phyloP scores from a whole-genome alignment of 2,888 invertebrate species.

The Ectemnius lituratus region DNA sequence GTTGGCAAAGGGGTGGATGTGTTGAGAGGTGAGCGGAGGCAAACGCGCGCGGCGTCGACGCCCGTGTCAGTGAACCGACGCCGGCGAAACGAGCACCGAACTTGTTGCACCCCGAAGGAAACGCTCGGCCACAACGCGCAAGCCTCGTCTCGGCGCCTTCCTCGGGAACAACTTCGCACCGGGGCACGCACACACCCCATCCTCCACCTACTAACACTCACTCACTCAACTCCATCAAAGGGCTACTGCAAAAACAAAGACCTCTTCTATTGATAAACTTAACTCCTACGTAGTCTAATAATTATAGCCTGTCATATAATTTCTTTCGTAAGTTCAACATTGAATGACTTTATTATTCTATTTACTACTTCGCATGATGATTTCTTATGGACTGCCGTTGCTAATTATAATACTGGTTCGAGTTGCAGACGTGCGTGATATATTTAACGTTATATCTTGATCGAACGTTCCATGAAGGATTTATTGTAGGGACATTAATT shows the following conservation, averaged over 20 bases:
- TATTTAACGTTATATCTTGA: too few species aligned
- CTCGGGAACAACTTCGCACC: not conserved
- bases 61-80: slow-evolving; percentile 74
- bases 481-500: too few species aligned
- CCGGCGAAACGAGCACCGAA: slow-evolving; percentile 55
- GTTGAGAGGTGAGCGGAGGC: too few species aligned
- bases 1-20: too few species aligned
- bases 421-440: too few species aligned
- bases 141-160: slow-evolving; percentile 10
- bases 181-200: not conserved
- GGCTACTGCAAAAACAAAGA: not conserved
- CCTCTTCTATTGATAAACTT: not conserved
- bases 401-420: too few species aligned
- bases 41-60: slow-evolving; percentile 52
- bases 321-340: too few species aligned
- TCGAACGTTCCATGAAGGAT: too few species aligned
- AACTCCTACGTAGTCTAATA: not conserved
- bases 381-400: too few species aligned
- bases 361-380: too few species aligned
- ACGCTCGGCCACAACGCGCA: slow-evolving; percentile 19
- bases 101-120: slow-evolving; percentile 62
- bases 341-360: too few species aligned
- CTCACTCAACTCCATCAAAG: not conserved
- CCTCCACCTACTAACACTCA: not conserved
- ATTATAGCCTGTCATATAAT: not conserved